Conservation (phyloP, 2,888 invertebrate genomes). For the Dicycla oo region DNA sequence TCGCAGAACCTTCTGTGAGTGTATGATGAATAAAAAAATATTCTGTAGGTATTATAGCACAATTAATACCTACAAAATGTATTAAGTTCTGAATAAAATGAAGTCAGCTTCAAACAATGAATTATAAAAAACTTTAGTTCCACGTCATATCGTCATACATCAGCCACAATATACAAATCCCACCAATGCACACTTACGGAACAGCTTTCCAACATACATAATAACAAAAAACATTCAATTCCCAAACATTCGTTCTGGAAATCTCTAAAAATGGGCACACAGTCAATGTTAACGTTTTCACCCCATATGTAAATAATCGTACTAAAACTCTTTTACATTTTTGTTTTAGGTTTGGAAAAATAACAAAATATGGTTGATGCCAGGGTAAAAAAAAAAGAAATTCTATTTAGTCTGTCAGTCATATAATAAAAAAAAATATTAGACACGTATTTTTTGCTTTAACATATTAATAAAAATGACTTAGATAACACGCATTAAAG, state of each 20-base stretch:
- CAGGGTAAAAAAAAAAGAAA: too few relatives aligned
- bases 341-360: background rate
- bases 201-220: slow-evolving; percentile 11
- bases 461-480: too few relatives aligned
- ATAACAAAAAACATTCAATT: slow-evolving; percentile 3
- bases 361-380: background rate
- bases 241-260: slow-evolving; percentile 11
- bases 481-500: too few relatives aligned
- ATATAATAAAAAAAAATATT: too few relatives aligned
- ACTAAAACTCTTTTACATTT: background rate
- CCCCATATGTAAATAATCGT: slow-evolving; percentile 5
- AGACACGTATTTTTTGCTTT: too few relatives aligned
- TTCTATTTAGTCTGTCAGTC: too few relatives aligned
- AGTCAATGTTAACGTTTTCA: slow-evolving; percentile 28
- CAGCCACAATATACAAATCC: background rate
- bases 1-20: too few relatives aligned
- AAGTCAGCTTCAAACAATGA: background rate
- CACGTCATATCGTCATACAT: background rate
- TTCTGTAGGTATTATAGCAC: too few relatives aligned
- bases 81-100: too few relatives aligned
- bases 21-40: too few relatives aligned
- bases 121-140: background rate
- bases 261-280: slow-evolving; percentile 22
- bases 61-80: too few relatives aligned
- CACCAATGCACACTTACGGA: background rate